Evolutionary conservation across 2,113 vertebrate species (phyloP).

Genomic region (Genyomyrus donnyi): DNA sequence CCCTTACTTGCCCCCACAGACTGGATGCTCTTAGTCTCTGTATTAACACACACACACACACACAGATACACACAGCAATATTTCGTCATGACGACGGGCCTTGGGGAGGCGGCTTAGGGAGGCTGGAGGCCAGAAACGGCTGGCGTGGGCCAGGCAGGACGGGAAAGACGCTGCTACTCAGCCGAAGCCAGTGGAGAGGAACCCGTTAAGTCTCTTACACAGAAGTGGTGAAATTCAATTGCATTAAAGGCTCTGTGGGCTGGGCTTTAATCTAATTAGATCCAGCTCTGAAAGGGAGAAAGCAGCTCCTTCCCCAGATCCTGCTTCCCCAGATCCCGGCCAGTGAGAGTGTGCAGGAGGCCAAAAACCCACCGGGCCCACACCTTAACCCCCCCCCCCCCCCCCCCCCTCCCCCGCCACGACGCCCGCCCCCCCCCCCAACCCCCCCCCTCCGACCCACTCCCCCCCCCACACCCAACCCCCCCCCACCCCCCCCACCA

Average conservation of each 20-base stretch:
- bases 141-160: not conserved
- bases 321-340: conserved; percentile 17
- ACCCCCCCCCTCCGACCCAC: too few species aligned
- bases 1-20: conserved; percentile 43
- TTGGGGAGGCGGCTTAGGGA: conserved; percentile 55
- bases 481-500: too few species aligned
- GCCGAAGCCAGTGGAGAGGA: conserved; percentile 56
- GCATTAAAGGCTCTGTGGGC: conserved; percentile 59
- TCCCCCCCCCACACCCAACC: too few species aligned
- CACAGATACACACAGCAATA: not conserved
- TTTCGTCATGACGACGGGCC: conserved; percentile 25
- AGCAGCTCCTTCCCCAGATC: conserved; percentile 20
- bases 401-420: too few species aligned
- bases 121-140: conserved; percentile 31
- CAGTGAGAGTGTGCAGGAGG: not conserved
- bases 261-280: conserved; percentile 62
- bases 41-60: conserved; percentile 26
- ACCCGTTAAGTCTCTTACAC: conserved; percentile 63
- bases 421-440: too few species aligned
- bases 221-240: conserved; percentile 62
- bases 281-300: conserved; percentile 50
- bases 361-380: conserved; percentile 9
- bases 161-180: conserved; percentile 31
- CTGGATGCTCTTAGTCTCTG: conserved; percentile 37
- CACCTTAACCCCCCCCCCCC: conserved; percentile 36